These are phyloP conservation scores for Chionomys nivalis DNA, from an alignment of 2,113 vertebrate species.

Conservation along the genomic window DNA sequence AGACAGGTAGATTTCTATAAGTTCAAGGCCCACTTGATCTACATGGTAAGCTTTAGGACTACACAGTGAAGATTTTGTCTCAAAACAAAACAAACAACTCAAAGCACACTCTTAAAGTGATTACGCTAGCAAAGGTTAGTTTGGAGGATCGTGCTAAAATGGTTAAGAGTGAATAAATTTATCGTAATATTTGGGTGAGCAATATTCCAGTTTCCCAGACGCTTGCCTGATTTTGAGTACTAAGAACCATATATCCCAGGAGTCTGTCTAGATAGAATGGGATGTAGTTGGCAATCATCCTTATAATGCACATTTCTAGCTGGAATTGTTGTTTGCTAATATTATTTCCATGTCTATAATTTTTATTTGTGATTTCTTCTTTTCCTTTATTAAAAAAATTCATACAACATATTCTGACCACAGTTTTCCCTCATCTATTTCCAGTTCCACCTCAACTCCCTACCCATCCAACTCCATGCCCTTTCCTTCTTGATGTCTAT, in stretches of 20 bases:
- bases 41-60: neutral
- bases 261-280: neutral
- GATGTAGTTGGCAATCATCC: neutral
- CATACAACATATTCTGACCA: neutral
- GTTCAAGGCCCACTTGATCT: neutral
- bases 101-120: neutral
- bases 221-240: neutral
- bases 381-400: neutral
- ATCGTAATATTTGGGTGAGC: neutral
- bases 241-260: neutral
- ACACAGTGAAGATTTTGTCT: neutral
- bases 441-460: neutral
- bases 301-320: neutral
- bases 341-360: neutral
- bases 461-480: too few species aligned
- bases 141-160: neutral
- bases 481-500: neutral
- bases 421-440: neutral
- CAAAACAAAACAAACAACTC: neutral
- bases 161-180: neutral
- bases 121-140: neutral
- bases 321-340: neutral
- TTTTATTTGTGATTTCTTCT: neutral
- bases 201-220: neutral
- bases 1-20: neutral